phyloP scores from a whole-genome alignment of 2,113 vertebrate species.

The Tapirus terrestris region DNA sequence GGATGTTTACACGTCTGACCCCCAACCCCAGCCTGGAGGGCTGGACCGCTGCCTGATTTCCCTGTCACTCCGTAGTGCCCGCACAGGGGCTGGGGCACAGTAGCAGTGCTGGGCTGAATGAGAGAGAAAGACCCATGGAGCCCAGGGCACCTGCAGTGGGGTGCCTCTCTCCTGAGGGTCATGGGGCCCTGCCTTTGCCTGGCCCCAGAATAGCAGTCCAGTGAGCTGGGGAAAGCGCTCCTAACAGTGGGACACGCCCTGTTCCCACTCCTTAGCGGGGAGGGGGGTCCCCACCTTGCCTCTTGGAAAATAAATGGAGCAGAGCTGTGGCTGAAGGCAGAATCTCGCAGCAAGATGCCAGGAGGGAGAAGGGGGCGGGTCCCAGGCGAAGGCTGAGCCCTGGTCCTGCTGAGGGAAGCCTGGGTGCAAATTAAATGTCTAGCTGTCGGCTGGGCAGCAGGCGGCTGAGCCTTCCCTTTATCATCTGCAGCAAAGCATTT shows the following conservation, averaged over 20 bases:
- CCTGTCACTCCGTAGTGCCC: background rate
- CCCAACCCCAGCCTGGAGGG: background rate
- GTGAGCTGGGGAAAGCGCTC: background rate
- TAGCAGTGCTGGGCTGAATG: rapidly evolving
- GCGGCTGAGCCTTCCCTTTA: conserved; percentile 77
- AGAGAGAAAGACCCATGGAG: background rate
- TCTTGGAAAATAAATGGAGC: background rate
- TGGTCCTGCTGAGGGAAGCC: background rate
- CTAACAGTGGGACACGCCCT: background rate
- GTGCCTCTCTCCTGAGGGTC: background rate
- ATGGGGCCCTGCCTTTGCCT: background rate
- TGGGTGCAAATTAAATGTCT: background rate
- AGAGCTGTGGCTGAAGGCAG: background rate
- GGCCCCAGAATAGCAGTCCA: rapidly evolving
- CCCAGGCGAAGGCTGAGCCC: background rate
- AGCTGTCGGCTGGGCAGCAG: background rate
- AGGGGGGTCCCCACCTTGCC: background rate
- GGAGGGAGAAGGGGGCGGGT: background rate
- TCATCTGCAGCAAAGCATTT: conserved; percentile 85
- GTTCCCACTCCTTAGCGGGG: rapidly evolving
- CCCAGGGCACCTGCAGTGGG: background rate
- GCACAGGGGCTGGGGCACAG: background rate
- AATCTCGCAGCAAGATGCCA: background rate
- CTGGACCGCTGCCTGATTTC: background rate
- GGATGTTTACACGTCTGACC: background rate